phyloP scores from a whole-genome alignment of 2,113 vertebrate species.

The Anhinga rufa region DNA sequence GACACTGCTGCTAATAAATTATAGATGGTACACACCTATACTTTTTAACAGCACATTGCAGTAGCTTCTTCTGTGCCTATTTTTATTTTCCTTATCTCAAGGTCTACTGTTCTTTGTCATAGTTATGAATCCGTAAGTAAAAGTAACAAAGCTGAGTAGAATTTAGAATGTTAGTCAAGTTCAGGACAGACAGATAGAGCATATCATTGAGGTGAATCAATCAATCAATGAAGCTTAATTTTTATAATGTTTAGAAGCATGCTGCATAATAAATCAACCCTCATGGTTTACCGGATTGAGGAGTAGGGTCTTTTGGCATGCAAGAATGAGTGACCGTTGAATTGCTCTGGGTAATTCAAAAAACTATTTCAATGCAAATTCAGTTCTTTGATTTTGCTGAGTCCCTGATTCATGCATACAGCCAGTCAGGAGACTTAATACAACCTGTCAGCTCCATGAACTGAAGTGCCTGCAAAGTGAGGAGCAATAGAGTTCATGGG shows the following conservation, averaged over 20 bases:
- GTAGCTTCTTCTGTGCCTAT: neutral
- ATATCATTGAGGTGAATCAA: neutral
- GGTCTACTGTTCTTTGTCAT: neutral
- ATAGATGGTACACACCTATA: neutral
- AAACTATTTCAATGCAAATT: neutral
- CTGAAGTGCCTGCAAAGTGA: neutral
- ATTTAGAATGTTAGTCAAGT: neutral
- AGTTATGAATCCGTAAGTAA: neutral
- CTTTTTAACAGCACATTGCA: neutral
- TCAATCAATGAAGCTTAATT: conserved; percentile 4
- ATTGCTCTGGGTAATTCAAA: neutral
- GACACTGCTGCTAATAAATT: neutral
- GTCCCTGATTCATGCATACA: neutral
- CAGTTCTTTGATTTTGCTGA: neutral
- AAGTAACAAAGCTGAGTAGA: neutral
- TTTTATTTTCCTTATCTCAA: conserved; percentile 51
- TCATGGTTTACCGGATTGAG: neutral
- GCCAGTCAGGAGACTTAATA: neutral
- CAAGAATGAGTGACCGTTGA: neutral
- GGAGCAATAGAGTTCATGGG: neutral
- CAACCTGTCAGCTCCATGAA: neutral
- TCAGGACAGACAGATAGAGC: neutral
- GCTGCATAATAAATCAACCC: neutral
- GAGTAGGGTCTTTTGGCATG: neutral
- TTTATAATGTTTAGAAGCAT: neutral